A percentile compares a stretch with the other conserved stretches of the same genome.
These are phyloP conservation scores for Todiramphus saurophagus DNA, from an alignment of 2,113 vertebrate genomes.

Conservation along the genomic window DNA sequence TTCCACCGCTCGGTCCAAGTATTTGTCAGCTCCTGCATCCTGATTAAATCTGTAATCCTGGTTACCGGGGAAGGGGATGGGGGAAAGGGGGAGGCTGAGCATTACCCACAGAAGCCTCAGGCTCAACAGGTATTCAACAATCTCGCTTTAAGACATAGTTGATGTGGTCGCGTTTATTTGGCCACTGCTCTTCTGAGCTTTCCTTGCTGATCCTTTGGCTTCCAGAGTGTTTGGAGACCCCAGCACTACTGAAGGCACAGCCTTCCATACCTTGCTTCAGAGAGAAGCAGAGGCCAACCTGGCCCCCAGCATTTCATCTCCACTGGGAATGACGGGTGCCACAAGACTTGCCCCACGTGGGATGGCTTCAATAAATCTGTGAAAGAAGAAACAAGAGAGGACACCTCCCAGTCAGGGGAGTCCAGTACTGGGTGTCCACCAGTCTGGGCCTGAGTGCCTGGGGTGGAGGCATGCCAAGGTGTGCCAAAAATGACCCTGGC, in stretches of 20 bases:
- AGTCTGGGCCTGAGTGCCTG: rapidly evolving
- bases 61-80: not conserved
- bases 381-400: not conserved
- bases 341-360: rapidly evolving
- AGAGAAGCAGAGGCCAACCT: not conserved
- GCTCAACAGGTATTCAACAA: rapidly evolving
- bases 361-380: not conserved
- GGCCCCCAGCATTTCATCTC: rapidly evolving
- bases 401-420: not conserved
- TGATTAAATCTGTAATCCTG: slow-evolving; percentile 61
- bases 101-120: not conserved
- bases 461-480: rapidly evolving
- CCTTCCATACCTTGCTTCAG: not conserved
- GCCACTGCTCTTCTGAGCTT: not conserved
- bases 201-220: rapidly evolving
- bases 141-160: rapidly evolving
- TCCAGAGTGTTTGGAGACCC: not conserved
- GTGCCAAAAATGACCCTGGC: not conserved
- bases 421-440: rapidly evolving
- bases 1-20: slow-evolving; percentile 68
- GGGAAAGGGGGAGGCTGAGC: not conserved
- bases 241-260: rapidly evolving
- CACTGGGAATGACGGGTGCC: rapidly evolving
- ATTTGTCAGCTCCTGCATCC: slow-evolving; percentile 67
- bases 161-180: not conserved